Percentiles rank a stretch among this genome's conserved stretches.
These are phyloP conservation scores for Percina caprodes DNA, from an alignment of 2,113 vertebrate species.

Conservation along the genomic window DNA sequence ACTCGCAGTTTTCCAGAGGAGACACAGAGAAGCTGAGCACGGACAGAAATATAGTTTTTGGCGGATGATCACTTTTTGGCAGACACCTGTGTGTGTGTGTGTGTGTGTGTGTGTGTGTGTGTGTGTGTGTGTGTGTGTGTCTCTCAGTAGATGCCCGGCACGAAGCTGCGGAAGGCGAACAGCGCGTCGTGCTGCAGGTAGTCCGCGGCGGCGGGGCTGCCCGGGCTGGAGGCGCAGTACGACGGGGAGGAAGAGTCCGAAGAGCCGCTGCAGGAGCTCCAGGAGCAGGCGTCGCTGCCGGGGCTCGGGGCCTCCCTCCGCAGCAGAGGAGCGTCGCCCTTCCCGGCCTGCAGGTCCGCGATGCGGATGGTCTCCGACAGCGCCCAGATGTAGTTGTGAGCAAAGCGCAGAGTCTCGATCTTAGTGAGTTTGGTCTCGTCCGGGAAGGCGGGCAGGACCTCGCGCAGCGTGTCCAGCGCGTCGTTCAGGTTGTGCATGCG, in stretches of 20 bases:
- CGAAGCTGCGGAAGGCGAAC: slow-evolving; percentile 85
- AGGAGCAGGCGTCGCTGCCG: slow-evolving; percentile 88
- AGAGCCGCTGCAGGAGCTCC: slow-evolving; percentile 84
- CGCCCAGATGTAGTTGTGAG: slow-evolving; percentile 99
- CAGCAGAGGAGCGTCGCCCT: slow-evolving; percentile 56
- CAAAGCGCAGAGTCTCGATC: slow-evolving; percentile 96
- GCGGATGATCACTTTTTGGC: too few species aligned
- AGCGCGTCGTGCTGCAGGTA: slow-evolving; percentile 83
- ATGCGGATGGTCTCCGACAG: slow-evolving; percentile 94
- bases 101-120: too few species aligned
- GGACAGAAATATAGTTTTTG: too few species aligned
- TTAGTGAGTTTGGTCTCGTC: slow-evolving; percentile 97
- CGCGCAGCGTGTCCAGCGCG: slow-evolving; percentile 91
- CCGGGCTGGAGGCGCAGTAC: slow-evolving; percentile 85
- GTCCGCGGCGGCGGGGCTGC: slow-evolving; percentile 86
- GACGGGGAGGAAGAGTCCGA: slow-evolving; percentile 86
- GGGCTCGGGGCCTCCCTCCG: slow-evolving; percentile 84
- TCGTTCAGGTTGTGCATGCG: slow-evolving; percentile 97
- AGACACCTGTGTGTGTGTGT: too few species aligned
- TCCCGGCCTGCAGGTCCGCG: slow-evolving; percentile 87
- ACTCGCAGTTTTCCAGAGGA: too few species aligned
- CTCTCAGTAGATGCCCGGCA: slow-evolving; percentile 79
- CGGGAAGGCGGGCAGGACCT: slow-evolving; percentile 94
- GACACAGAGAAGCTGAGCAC: too few species aligned
- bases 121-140: too few species aligned